Base-by-base conservation (phyloP, 2,113 vertebrate genomes). In the Sylvilagus bachmani region DNA sequence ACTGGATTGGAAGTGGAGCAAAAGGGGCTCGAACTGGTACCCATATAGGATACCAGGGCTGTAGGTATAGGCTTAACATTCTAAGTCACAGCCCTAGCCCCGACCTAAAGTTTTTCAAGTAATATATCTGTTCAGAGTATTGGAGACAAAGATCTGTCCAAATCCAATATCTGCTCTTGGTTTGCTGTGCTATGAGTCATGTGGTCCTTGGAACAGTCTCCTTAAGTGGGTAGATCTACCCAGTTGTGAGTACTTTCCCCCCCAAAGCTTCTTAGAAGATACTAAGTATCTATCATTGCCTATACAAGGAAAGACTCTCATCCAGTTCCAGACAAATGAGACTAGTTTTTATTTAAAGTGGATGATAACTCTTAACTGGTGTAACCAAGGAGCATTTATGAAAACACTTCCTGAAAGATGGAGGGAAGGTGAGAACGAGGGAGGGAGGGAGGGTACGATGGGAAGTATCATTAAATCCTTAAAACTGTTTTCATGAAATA, bases 301-400 rank as follows among this genome's bases (percentile, higher is more conserved):
- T 38, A 77, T 58, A 44, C 36, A 91, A 38, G 66, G 29, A 77
- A 90, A 86, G 36, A 49, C 38, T 86, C 8, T 31, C 1, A 49
- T 79, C 24, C 38, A 31, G 51, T 21, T 92, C 53, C 67, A 53
- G n/a, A 27, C 9, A 81, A 29, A 4, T 9, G 70, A 86, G 22
- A 64, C 80, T 93, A 91, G 51, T 38, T 88, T 92, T 84, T 92
- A 53, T 79, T 93, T 22, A 51, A 66, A 89, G 70, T 33, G 6
- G 70, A 25, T 77, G 5, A 73, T 64, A 53, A 81, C 11, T 1
- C 89, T 71, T 88, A 92, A 78, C 24, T 49, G 16, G 1, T 21
- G 31, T 24, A 96, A 33, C 1, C 3, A 64, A 90, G 44, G 44
- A 61, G 31, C 31, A 33, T 83, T 36, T 94, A 44, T 31, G 31